phyloP scores from a whole-genome alignment of 1,140 invertebrate genomes.

The Cataglyphis hispanica region DNA sequence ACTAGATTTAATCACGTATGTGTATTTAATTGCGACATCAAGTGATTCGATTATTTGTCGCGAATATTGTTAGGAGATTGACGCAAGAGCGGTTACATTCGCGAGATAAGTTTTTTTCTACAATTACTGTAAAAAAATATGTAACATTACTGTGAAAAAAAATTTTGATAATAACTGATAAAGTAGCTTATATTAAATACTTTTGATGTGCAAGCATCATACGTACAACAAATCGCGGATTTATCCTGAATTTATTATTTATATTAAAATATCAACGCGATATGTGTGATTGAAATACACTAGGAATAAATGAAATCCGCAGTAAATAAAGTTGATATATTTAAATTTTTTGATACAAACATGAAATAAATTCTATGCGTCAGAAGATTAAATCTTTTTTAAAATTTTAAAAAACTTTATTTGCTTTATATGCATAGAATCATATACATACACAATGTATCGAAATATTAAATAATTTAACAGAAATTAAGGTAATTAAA shows the following conservation, averaged over 20 bases:
- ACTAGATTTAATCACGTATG: not conserved
- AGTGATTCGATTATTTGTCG: not conserved
- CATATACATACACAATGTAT: not conserved
- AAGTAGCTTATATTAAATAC: not conserved
- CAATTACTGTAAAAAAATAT: too few species aligned
- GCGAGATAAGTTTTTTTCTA: not conserved
- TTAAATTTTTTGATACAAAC: not conserved
- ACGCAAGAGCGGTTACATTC: conserved; percentile 1
- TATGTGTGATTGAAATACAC: not conserved
- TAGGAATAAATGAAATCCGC: not conserved
- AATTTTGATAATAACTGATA: not conserved
- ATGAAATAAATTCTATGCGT: not conserved
- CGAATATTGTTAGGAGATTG: not conserved
- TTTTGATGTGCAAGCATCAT: not conserved
- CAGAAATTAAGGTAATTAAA: not conserved
- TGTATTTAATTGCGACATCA: not conserved
- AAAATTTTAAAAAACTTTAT: not conserved
- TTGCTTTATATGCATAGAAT: too few species aligned
- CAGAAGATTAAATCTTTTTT: not conserved
- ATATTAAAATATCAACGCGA: not conserved
- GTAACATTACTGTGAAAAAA: not conserved
- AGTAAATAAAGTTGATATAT: not conserved
- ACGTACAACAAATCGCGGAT: not conserved
- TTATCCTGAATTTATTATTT: not conserved
- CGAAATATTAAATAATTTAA: not conserved